These are phyloP conservation scores for Leptinotarsa lineolata DNA, from an alignment of 1,140 invertebrate genomes.

Conservation along the genomic window DNA sequence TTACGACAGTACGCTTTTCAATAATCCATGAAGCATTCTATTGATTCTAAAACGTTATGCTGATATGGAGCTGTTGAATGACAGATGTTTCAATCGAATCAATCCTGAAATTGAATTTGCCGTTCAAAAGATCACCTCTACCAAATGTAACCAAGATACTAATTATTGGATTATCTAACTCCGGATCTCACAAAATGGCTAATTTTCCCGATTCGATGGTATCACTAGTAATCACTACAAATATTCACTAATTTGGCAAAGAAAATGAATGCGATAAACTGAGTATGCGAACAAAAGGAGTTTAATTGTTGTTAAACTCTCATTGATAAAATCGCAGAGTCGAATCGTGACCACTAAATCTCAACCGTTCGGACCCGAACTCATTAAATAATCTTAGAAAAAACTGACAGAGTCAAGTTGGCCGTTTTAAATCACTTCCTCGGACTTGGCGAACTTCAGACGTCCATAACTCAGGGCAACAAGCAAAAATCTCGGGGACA, in stretches of 20 bases:
- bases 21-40: no score
- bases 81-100: no score
- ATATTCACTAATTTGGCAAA: conserved; percentile 26
- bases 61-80: no score
- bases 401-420: conserved; percentile 41
- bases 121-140: no score
- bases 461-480: conserved; percentile 47
- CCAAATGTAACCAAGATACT: background rate
- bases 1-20: no score
- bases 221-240: conserved; percentile 11
- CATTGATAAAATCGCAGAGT: conserved; percentile 33
- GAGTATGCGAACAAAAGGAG: conserved; percentile 22
- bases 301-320: conserved; percentile 26
- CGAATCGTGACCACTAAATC: conserved; percentile 42
- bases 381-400: conserved; percentile 46
- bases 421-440: conserved; percentile 47
- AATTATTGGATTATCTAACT: background rate
- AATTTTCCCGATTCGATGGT: conserved; percentile 13
- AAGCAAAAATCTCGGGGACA: conserved; percentile 45
- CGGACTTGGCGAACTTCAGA: conserved; percentile 41
- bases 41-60: no score
- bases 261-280: conserved; percentile 19
- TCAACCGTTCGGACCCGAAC: conserved; percentile 29
- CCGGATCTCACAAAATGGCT: background rate
- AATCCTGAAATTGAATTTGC: no score